A percentile compares a stretch with the other conserved stretches of the same genome.
phyloP scores from a whole-genome alignment of 2,113 vertebrate genomes.

The Eupsittula cactorum region DNA sequence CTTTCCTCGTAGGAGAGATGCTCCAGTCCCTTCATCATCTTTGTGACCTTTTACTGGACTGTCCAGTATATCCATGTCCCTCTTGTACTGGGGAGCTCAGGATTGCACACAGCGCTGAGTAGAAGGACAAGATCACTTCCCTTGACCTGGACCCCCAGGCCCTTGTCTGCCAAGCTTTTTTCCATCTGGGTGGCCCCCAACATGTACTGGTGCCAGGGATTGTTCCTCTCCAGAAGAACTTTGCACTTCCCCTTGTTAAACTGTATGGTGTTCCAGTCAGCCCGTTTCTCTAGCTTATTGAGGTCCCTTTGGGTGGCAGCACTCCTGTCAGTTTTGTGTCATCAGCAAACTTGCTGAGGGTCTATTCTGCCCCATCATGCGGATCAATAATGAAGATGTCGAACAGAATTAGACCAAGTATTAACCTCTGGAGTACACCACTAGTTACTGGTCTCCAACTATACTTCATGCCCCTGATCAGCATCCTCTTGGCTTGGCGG shows the following conservation, averaged over 20 bases:
- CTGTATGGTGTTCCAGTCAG: neutral
- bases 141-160: neutral
- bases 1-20: neutral
- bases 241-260: neutral
- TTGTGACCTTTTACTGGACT: neutral
- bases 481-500: neutral
- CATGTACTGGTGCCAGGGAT: fast-evolving
- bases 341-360: neutral
- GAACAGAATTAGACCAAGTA: neutral
- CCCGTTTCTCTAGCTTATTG: neutral
- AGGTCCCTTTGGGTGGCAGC: neutral
- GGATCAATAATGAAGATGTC: neutral
- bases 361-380: neutral
- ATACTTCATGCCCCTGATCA: neutral
- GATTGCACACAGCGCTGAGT: neutral
- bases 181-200: neutral
- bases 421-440: neutral
- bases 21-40: neutral
- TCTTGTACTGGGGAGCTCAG: neutral
- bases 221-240: neutral
- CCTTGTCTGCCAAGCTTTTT: neutral
- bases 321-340: neutral
- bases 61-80: fast-evolving
- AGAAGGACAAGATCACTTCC: neutral
- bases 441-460: neutral